Evolutionary conservation across 1,140 invertebrate species (phyloP), one percentile per base, ranked within the genome.

Genomic region (Ditylenchus dipsaci): DNA sequence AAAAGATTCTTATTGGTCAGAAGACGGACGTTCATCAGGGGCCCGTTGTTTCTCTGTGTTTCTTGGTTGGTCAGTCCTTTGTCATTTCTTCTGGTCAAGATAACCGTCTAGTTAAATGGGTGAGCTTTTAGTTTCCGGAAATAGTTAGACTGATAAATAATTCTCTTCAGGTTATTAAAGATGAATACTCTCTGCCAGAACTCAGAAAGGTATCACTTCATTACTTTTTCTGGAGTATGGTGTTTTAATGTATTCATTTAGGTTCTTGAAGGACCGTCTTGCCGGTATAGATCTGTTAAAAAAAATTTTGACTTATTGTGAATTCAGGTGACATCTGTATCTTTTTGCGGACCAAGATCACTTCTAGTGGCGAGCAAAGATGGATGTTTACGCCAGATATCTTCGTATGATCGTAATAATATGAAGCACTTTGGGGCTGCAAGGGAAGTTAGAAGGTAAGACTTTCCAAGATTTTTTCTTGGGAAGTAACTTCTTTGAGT

Each of bases 351-450:
- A 21, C 1, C 47, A 59, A 23, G 13, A 30, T 65, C 19, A 15
- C 8, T 79, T 17, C 23, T 79, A 19, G 73, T 76, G 13, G 70
- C 78, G 1, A 65, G 80, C 9, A 38, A 67, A 42, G 78, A 79
- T 49, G 75, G 76, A 15, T 69, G 58, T 21, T 64, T 79, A 38
- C 78, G 78, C 1, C 70, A 72, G 38, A 75, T 82, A 45, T 60
- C 68, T 13, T 57, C 77, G 3, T 47, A 29, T 15, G 53, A 58
- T 8, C 29, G 56, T 33, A 62, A 70, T 29, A 69, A 70, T 42
- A 61, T 75, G 42, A 45, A 62, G 33, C 69, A 65, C 30, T 63
- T 79, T 8, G 78, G 78, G 45, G 26, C 67, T 42, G 78, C 73
- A 17, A 59, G 72, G 33, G 67, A 79, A 57, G 75, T 78, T 42